Conservation (phyloP, 1,140 invertebrate species). For the Nylanderia fulva region DNA sequence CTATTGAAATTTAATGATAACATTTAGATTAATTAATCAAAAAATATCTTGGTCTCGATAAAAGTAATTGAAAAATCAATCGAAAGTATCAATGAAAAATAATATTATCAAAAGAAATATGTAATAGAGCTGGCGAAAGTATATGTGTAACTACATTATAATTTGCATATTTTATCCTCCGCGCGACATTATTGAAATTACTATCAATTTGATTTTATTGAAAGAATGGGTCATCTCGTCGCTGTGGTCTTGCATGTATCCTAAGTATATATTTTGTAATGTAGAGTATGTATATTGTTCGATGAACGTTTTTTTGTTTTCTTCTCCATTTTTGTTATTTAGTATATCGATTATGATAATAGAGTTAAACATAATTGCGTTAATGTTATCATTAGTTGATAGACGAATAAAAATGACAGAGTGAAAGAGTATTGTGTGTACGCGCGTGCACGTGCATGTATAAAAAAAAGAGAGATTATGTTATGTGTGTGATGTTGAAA, state of each 20-base stretch:
- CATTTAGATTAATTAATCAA: slow-evolving; percentile 15
- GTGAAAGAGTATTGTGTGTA: slow-evolving; percentile 70
- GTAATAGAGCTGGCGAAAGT: not conserved
- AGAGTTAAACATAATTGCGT: slow-evolving; percentile 77
- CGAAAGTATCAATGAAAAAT: not conserved
- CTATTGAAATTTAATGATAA: not conserved
- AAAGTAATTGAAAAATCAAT: not conserved
- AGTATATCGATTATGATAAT: slow-evolving; percentile 70
- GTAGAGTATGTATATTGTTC: slow-evolving; percentile 69
- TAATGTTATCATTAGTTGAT: slow-evolving; percentile 75
- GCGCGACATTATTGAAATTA: slow-evolving; percentile 9
- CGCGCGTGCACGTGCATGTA: slow-evolving; percentile 50
- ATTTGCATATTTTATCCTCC: too few species aligned
- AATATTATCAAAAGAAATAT: not conserved
- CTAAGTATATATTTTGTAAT: slow-evolving; percentile 77
- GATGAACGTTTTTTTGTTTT: slow-evolving; percentile 78
- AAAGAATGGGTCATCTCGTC: slow-evolving; percentile 83
- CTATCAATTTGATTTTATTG: slow-evolving; percentile 84
- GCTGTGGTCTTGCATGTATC: slow-evolving; percentile 76
- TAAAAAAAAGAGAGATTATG: slow-evolving; percentile 65
- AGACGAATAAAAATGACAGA: slow-evolving; percentile 70
- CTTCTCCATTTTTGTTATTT: slow-evolving; percentile 72
- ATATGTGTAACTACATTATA: slow-evolving; percentile 12
- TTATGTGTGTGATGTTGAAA: slow-evolving; percentile 60
- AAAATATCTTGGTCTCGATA: not conserved